These are phyloP conservation scores for Carollia perspicillata DNA, from an alignment of 2,113 vertebrate genomes.

Conservation along the genomic window DNA sequence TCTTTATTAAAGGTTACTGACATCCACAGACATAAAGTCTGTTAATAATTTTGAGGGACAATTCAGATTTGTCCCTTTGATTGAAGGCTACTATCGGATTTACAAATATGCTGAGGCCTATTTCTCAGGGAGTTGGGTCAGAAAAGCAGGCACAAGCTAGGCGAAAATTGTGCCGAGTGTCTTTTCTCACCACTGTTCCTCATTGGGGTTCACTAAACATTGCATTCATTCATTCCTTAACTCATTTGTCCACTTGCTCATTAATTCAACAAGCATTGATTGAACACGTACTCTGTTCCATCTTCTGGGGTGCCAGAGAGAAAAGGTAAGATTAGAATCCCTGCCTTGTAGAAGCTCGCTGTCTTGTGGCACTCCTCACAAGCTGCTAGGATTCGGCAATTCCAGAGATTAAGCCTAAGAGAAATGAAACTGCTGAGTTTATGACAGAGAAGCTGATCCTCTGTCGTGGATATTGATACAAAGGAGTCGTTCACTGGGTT, in stretches of 20 bases:
- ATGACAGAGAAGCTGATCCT: neutral
- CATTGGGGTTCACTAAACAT: neutral
- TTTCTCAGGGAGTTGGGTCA: neutral
- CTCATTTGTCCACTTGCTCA: neutral
- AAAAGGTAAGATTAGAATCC: neutral
- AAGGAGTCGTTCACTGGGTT: neutral
- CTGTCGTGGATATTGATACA: neutral
- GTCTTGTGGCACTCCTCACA: neutral
- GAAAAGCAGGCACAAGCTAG: neutral
- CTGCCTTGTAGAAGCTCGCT: neutral
- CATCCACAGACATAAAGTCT: neutral
- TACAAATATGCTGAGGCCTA: neutral
- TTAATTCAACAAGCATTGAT: neutral
- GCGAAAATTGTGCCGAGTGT: neutral
- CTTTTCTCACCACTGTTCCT: neutral
- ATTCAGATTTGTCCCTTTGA: neutral
- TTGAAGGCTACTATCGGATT: neutral
- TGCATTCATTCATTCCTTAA: neutral
- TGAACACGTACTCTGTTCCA: neutral
- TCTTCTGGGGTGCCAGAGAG: neutral
- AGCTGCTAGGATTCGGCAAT: neutral
- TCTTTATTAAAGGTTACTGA: neutral
- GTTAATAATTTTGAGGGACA: neutral
- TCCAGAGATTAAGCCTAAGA: neutral
- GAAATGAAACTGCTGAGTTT: slow-evolving; percentile 20